Conservation (phyloP, 2,113 vertebrate genomes). For the Falcunculus frontatus region DNA sequence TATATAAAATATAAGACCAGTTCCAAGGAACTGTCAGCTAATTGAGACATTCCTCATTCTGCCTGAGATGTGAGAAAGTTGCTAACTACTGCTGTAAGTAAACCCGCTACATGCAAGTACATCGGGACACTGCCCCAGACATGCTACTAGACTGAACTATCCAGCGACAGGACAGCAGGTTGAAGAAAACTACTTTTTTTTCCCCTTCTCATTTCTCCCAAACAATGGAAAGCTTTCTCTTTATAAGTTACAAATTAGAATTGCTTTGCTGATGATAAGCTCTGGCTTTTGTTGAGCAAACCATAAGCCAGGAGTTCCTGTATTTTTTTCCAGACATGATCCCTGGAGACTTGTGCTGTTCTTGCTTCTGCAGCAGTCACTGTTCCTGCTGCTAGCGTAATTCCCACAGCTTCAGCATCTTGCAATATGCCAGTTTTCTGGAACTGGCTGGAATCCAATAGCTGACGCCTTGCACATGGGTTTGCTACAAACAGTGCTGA, state of each 20-base stretch:
- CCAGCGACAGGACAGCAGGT: background rate
- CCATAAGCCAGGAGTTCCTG: slow-evolving; percentile 41
- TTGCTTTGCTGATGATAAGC: slow-evolving; percentile 51
- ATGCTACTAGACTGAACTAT: background rate
- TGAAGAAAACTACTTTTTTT: background rate
- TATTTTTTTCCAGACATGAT: slow-evolving; percentile 36
- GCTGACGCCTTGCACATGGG: background rate
- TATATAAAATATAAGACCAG: background rate
- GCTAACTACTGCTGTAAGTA: background rate
- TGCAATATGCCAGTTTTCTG: background rate
- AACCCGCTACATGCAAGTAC: background rate
- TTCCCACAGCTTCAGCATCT: slow-evolving; percentile 7
- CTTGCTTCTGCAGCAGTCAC: slow-evolving; percentile 37
- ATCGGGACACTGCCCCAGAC: background rate
- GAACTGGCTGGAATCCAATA: background rate
- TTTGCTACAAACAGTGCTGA: background rate
- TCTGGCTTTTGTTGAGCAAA: slow-evolving; percentile 55
- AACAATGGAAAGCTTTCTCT: slow-evolving; percentile 42
- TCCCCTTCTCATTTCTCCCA: background rate
- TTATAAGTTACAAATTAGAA: slow-evolving; percentile 30
- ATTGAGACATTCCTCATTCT: background rate
- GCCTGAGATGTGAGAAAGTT: background rate
- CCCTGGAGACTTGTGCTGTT: slow-evolving; percentile 20
- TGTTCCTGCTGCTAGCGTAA: slow-evolving; percentile 26
- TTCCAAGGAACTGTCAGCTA: background rate